Conservation (phyloP, 2,113 vertebrate genomes). For the Dipodomys ordii region DNA sequence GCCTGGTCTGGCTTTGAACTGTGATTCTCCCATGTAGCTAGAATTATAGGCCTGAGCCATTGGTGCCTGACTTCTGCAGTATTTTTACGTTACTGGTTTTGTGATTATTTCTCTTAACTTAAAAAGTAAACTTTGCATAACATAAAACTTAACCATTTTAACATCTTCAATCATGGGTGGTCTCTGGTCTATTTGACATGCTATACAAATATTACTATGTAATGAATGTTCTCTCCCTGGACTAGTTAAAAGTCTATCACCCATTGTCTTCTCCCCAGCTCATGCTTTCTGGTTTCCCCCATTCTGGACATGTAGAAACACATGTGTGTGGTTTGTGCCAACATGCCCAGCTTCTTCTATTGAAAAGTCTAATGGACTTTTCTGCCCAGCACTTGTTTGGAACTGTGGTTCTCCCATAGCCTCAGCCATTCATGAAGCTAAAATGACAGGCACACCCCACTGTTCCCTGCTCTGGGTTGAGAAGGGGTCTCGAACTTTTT, state of each 20-base stretch:
- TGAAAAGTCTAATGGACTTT: too few relatives aligned
- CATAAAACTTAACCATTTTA: background rate
- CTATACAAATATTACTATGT: background rate
- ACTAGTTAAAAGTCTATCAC: background rate
- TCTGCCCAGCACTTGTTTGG: too few relatives aligned
- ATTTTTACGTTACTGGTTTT: background rate
- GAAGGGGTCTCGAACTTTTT: too few relatives aligned
- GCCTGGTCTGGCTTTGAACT: too few relatives aligned
- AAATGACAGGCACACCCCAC: too few relatives aligned
- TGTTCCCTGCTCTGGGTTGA: too few relatives aligned
- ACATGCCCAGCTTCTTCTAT: too few relatives aligned
- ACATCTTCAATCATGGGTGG: background rate
- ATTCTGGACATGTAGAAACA: background rate
- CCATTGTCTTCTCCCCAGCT: background rate
- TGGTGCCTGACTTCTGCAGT: constrained; percentile 23
- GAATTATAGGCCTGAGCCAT: too few relatives aligned
- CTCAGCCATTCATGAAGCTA: too few relatives aligned
- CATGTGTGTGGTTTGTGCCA: background rate
- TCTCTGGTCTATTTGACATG: background rate
- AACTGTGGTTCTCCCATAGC: too few relatives aligned
- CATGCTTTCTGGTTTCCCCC: background rate
- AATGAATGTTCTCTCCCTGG: background rate
- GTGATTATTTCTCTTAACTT: too few relatives aligned
- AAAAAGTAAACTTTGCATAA: constrained; percentile 26
- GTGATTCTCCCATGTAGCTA: too few relatives aligned